Evolutionary conservation across 2,113 vertebrate genomes (phyloP).

Genomic region (Oryzias woworae): DNA sequence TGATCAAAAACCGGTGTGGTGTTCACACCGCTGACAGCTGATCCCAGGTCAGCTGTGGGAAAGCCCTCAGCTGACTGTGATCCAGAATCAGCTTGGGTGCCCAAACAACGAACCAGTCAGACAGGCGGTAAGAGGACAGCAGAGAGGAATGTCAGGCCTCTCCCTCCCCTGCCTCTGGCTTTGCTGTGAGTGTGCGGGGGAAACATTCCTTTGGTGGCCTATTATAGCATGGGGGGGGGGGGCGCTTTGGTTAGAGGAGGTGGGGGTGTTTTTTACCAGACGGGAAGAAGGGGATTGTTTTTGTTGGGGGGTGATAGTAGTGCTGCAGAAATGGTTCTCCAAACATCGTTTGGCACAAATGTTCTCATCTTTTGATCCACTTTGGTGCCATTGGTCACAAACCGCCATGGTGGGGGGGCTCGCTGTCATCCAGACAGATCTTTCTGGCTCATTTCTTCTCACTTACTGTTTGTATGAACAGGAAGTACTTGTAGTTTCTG

Average conservation of each 20-base stretch:
- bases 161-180: constrained; percentile 43
- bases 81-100: constrained; percentile 38
- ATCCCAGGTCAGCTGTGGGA: constrained; percentile 67
- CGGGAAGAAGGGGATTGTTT: constrained; percentile 55
- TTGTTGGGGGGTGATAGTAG: constrained; percentile 12
- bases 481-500: too few relatives aligned
- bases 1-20: not conserved
- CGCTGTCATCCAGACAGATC: too few relatives aligned
- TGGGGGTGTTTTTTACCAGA: constrained; percentile 4
- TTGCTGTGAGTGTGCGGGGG: constrained; percentile 35
- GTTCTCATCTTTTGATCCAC: not conserved
- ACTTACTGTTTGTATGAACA: too few relatives aligned
- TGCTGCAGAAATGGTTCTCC: constrained; percentile 55
- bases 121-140: constrained; percentile 41
- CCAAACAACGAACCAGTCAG: constrained; percentile 43
- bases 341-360: constrained; percentile 22
- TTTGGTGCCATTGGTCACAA: too few relatives aligned
- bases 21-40: constrained; percentile 45
- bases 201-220: constrained; percentile 69
- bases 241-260: constrained; percentile 17
- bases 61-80: constrained; percentile 61
- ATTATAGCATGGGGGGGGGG: constrained; percentile 61
- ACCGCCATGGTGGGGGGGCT: too few relatives aligned
- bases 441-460: too few relatives aligned
- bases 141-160: constrained; percentile 56